Conservation (phyloP, 2,113 vertebrate species). For the Aspiorhynchus laticeps region DNA sequence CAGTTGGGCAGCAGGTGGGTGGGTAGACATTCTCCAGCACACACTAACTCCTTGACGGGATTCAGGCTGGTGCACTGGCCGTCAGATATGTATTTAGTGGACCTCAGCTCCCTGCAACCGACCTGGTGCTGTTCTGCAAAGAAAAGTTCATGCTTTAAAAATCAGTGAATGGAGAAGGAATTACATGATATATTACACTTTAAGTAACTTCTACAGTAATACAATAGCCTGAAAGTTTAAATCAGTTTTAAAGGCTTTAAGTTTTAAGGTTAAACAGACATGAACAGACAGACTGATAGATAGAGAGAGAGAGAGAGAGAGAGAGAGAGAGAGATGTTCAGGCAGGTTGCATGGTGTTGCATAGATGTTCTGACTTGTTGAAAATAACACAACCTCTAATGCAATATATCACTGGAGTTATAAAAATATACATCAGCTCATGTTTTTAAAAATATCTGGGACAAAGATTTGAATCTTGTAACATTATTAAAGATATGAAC, state of each 20-base stretch:
- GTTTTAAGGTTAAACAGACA: background rate
- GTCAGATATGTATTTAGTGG: constrained; percentile 95
- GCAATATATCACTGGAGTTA: too few relatives aligned
- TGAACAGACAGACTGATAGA: background rate
- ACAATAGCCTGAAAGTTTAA: background rate
- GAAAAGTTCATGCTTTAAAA: constrained; percentile 19
- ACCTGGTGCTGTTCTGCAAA: constrained; percentile 83
- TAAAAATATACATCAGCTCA: too few relatives aligned
- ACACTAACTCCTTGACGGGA: constrained; percentile 93
- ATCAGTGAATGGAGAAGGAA: background rate
- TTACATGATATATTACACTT: background rate
- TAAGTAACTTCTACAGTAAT: background rate
- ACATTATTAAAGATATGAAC: background rate
- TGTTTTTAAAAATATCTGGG: background rate
- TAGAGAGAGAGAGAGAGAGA: background rate
- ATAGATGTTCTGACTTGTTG: too few relatives aligned
- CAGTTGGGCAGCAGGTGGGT: constrained; percentile 91
- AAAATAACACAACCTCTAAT: too few relatives aligned
- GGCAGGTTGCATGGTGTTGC: too few relatives aligned
- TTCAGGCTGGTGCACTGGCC: constrained; percentile 93
- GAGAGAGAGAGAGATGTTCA: background rate
- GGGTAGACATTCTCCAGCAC: constrained; percentile 92
- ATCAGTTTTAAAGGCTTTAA: background rate
- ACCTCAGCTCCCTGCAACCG: constrained; percentile 90
- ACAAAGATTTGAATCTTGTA: background rate